Percentiles rank a stretch among this genome's conserved stretches.
Conservation (phyloP, 2,888 invertebrate genomes). For the Plagiodera versicolora region DNA sequence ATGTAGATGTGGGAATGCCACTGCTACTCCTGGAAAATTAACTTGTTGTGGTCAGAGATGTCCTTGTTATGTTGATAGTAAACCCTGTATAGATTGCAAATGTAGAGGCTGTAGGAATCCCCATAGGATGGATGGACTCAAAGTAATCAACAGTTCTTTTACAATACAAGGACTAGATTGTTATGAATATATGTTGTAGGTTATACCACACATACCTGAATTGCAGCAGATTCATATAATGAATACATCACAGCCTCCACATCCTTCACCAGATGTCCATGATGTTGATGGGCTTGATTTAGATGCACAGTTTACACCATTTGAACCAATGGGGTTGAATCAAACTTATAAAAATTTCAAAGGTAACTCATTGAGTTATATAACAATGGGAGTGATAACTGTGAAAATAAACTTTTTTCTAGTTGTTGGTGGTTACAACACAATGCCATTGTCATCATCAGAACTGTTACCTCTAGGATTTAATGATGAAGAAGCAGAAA, state of each 20-base stretch:
- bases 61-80: conserved; percentile 90
- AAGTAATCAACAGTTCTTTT: conserved; percentile 57
- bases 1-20: conserved; percentile 90
- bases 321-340: conserved; percentile 34
- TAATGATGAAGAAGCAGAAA: conserved; percentile 46
- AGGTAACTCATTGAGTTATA: conserved; percentile 27
- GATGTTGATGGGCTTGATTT: conserved; percentile 42
- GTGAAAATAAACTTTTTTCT: conserved; percentile 12
- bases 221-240: conserved; percentile 44
- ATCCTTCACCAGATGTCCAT: conserved; percentile 38
- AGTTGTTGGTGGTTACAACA: conserved; percentile 39
- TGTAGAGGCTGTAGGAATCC: conserved; percentile 94
- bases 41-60: conserved; percentile 94
- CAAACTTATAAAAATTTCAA: conserved; percentile 40
- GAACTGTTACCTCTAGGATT: conserved; percentile 40
- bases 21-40: conserved; percentile 83
- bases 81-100: conserved; percentile 86
- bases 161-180: not conserved
- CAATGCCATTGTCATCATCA: conserved; percentile 36
- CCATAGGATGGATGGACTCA: conserved; percentile 78
- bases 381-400: not conserved
- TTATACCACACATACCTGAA: conserved; percentile 45
- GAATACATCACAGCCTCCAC: conserved; percentile 27
- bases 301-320: conserved; percentile 39
- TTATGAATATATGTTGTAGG: conserved; percentile 38